phyloP scores from a whole-genome alignment of 2,113 vertebrate species.

The Elaphurus davidianus region DNA sequence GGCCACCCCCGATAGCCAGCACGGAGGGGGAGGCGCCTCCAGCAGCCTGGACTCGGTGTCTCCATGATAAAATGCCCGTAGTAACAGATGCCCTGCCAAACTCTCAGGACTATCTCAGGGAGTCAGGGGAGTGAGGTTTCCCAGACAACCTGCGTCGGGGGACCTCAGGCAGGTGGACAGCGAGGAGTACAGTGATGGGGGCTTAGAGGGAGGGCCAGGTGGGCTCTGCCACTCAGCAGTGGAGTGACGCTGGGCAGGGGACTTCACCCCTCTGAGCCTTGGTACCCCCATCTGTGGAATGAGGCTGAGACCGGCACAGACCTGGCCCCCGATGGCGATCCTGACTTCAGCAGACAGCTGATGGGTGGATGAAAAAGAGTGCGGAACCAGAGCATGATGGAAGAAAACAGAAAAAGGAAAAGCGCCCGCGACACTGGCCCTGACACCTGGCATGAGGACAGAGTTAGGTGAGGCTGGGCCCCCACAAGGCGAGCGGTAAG shows the following conservation, averaged over 20 bases:
- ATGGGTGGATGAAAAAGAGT: neutral
- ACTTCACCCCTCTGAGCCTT: neutral
- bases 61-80: neutral
- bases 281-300: neutral
- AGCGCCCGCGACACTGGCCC: fast-evolving
- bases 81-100: neutral
- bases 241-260: neutral
- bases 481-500: neutral
- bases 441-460: neutral
- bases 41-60: neutral
- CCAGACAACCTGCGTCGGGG: neutral
- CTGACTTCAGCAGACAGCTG: neutral
- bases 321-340: neutral
- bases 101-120: neutral
- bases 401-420: neutral
- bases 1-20: neutral
- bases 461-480: neutral
- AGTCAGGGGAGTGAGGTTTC: neutral
- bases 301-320: neutral
- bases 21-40: fast-evolving
- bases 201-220: too few species aligned
- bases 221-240: neutral
- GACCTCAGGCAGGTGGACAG: neutral
- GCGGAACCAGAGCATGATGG: too few species aligned
- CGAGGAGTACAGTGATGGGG: fast-evolving